Base-by-base conservation (phyloP, 2,888 invertebrate species). In the Plagodis pulveraria region DNA sequence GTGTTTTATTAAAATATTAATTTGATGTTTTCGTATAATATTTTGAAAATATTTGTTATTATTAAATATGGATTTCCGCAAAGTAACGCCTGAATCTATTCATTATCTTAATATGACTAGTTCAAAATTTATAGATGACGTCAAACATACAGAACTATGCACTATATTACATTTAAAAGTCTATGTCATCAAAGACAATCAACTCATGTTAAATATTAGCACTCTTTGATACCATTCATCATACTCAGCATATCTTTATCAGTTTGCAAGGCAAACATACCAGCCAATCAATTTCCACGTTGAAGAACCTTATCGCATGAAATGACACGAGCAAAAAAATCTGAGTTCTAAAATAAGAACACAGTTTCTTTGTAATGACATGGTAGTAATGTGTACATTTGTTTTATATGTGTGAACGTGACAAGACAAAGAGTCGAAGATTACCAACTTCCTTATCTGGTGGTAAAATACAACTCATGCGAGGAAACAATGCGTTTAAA, bases 191-290 rank as follows among this genome's bases (percentile, higher is more conserved):
- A 65, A 56, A 52, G 54, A 56, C 63, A 63, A 61, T 56, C 57
- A 58, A 47, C 50, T 42, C 48, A 62, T 46, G 55, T 53, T 62
- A 79, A 83, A 81, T 77, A 81, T 81, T 80, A 74, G 72, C 68
- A 67, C 32, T 54, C 52, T 62, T 70, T 73, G 65, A 66, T 73
- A 69, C 73, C 73, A 76, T 79, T 86, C 84, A 86, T 80, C 80
- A 75, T 70, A 84, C 78, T 84, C 82, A 85, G 84, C 84, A 82
- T 70, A 80, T 76, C 70, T 71, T 84, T 84, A 86, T 86, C 86
- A 72, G 52, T 68, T 58, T 66, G 43, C 70, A 72, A 77, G 80
- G 52, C 71, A 78, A 77, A 79, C 74, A 77, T 70, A 56, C 69
- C 68, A 68, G 58, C 57, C 67, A 52, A 56, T 46, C 35, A 54